Evolutionary conservation across 2,113 vertebrate species (phyloP).

Genomic region (Scopus umbretta): DNA sequence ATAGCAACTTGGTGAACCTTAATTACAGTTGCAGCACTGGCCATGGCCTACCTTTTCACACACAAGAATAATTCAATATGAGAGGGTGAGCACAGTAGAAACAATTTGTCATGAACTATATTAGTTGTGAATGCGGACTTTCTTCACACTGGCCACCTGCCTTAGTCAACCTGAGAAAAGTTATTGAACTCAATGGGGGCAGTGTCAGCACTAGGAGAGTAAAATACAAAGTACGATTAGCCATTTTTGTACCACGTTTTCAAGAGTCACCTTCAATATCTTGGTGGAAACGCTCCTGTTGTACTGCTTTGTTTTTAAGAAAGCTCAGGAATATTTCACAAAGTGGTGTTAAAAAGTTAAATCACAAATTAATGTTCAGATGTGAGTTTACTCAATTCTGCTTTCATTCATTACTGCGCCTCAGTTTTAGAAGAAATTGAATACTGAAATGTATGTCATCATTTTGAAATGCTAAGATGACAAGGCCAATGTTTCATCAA

Average conservation of each 20-base stretch:
- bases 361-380: background rate
- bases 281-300: accelerated
- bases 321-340: background rate
- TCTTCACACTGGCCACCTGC: background rate
- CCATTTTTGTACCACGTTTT: background rate
- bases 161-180: background rate
- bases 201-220: background rate
- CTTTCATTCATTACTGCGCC: background rate
- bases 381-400: background rate
- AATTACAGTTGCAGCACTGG: background rate
- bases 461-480: background rate
- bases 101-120: background rate
- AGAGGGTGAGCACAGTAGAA: background rate
- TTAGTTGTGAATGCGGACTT: background rate
- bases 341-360: background rate
- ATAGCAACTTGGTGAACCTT: background rate
- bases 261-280: background rate
- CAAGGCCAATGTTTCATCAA: background rate
- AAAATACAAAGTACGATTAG: background rate
- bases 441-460: background rate
- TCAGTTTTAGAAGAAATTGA: background rate
- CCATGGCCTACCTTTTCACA: background rate
- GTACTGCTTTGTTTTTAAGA: background rate
- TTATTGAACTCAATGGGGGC: background rate
- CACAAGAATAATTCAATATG: background rate